phyloP scores from a whole-genome alignment of 2,113 vertebrate species.

The Marmota flaviventris region DNA sequence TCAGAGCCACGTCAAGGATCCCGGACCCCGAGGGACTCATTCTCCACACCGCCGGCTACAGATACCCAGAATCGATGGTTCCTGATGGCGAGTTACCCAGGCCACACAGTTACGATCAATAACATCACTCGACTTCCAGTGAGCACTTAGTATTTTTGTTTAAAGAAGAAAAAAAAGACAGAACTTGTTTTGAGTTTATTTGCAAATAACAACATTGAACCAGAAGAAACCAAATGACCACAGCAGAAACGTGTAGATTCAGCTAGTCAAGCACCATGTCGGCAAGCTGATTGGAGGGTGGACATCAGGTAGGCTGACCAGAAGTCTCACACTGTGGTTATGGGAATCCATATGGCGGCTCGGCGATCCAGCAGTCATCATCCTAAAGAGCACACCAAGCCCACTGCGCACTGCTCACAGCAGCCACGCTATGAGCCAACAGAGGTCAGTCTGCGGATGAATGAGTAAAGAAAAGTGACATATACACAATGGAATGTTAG shows the following conservation, averaged over 20 bases:
- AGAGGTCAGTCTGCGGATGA: background rate
- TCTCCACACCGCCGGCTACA: accelerated
- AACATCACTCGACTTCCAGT: background rate
- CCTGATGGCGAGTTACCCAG: background rate
- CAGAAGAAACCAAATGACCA: background rate
- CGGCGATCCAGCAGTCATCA: no score
- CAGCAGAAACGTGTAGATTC: background rate
- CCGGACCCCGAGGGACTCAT: no score
- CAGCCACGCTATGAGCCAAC: no score
- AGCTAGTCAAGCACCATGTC: background rate
- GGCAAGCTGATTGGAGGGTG: background rate
- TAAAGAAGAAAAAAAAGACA: background rate
- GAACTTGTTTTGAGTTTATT: background rate
- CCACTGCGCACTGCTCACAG: background rate
- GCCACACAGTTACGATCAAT: background rate
- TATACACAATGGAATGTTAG: background rate
- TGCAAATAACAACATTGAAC: background rate
- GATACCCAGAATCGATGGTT: background rate
- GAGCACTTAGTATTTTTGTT: background rate
- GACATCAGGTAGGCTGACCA: background rate
- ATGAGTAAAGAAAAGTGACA: background rate
- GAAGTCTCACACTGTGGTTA: background rate
- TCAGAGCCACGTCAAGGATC: background rate
- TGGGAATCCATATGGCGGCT: no score
- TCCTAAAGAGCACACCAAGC: no score